Conservation (phyloP, 2,113 vertebrate species). For the Seriola rivoliana region DNA sequence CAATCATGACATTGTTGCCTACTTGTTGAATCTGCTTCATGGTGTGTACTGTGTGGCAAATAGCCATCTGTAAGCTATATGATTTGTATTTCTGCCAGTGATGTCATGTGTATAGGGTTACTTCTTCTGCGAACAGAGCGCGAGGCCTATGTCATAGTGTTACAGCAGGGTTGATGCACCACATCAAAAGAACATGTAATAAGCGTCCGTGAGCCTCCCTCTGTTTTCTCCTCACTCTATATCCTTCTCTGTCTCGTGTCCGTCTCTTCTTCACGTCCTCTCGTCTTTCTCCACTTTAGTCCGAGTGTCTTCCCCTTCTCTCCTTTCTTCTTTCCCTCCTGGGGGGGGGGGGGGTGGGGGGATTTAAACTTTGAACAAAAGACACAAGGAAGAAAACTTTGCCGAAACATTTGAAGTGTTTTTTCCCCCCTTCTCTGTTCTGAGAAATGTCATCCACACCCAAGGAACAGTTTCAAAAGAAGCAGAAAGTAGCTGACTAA, state of each 20-base stretch:
- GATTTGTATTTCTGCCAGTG: constrained; percentile 39
- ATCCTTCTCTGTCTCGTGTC: constrained; percentile 37
- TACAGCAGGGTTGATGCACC: constrained; percentile 58
- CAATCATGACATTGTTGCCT: constrained; percentile 30
- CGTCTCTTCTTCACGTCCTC: constrained; percentile 23
- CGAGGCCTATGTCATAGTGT: constrained; percentile 43
- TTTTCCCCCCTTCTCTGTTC: constrained; percentile 58
- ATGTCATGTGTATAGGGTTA: constrained; percentile 65
- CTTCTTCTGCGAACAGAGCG: constrained; percentile 2
- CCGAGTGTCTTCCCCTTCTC: constrained; percentile 8
- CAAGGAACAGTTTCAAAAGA: constrained; percentile 77
- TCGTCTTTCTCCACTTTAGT: constrained; percentile 53
- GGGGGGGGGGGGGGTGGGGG: constrained; percentile 32
- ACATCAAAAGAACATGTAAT: constrained; percentile 66
- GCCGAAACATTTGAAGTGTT: constrained; percentile 73
- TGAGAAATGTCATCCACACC: constrained; percentile 80
- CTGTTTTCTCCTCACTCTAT: constrained; percentile 12
- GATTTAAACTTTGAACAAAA: constrained; percentile 76
- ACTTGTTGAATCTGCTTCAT: constrained; percentile 33
- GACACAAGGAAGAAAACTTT: constrained; percentile 67
- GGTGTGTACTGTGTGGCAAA: constrained; percentile 42
- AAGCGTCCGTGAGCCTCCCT: constrained; percentile 36
- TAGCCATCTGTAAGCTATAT: constrained; percentile 63
- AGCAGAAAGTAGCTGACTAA: constrained; percentile 74
- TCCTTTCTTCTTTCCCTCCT: constrained; percentile 43